phyloP scores from a whole-genome alignment of 1,140 invertebrate genomes.

The Megalonaias nervosa region DNA sequence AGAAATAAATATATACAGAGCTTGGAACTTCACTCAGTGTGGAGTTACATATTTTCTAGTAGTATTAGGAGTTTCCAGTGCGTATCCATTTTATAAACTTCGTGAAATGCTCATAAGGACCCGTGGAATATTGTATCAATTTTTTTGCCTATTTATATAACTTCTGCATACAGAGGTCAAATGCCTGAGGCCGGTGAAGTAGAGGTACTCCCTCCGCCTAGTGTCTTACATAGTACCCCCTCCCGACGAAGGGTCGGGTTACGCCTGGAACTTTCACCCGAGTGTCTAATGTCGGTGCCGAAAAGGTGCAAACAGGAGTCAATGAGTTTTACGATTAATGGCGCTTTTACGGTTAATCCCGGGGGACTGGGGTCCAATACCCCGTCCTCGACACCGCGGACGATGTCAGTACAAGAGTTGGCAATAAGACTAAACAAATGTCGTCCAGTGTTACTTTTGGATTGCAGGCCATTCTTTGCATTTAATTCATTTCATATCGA shows the following conservation, averaged over 20 bases:
- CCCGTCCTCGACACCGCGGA: slow-evolving; percentile 29
- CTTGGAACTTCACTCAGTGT: slow-evolving; percentile 3
- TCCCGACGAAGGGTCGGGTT: slow-evolving; percentile 48
- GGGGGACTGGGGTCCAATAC: slow-evolving; percentile 18
- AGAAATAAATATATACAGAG: slow-evolving; percentile 30
- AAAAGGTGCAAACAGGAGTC: slow-evolving; percentile 60
- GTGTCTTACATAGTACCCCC: slow-evolving; percentile 35
- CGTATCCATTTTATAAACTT: slow-evolving; percentile 8
- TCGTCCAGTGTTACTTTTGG: slow-evolving; percentile 76
- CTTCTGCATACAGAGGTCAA: slow-evolving; percentile 12
- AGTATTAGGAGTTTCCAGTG: slow-evolving; percentile 1
- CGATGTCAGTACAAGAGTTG: slow-evolving; percentile 56
- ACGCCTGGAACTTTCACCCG: slow-evolving; percentile 45
- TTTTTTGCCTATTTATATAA: slow-evolving; percentile 21
- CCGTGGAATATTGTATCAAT: slow-evolving; percentile 13
- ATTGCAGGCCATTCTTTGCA: slow-evolving; percentile 82
- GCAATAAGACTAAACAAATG: slow-evolving; percentile 51
- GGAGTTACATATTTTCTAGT: neutral
- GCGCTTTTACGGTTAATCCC: slow-evolving; percentile 25
- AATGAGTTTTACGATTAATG: slow-evolving; percentile 45
- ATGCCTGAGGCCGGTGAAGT: slow-evolving; percentile 64
- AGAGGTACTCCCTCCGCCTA: slow-evolving; percentile 49
- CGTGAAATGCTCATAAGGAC: slow-evolving; percentile 20
- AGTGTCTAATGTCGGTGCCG: slow-evolving; percentile 36
- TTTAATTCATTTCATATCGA: slow-evolving; percentile 82